A percentile compares a stretch with the other conserved stretches of the same genome.
Evolutionary conservation across 2,888 invertebrate genomes (phyloP).

Genomic region (Idaea straminata): DNA sequence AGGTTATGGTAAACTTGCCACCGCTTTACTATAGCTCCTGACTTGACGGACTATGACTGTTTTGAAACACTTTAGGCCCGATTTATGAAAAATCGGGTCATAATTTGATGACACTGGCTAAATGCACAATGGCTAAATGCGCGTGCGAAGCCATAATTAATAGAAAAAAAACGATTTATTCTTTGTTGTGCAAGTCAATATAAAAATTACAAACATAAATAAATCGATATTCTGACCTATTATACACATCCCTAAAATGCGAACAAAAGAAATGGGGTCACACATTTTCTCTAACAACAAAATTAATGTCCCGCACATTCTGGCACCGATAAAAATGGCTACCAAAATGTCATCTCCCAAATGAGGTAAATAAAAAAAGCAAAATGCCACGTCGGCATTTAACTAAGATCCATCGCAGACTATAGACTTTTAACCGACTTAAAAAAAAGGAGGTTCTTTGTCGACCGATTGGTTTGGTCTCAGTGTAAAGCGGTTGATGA

Average conservation of each 20-base stretch:
- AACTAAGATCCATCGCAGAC: slow-evolving; percentile 19
- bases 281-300: slow-evolving; percentile 50
- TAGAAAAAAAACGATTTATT: too few relatives aligned
- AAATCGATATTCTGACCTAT: not conserved
- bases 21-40: too few relatives aligned
- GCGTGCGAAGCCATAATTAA: too few relatives aligned
- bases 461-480: not conserved
- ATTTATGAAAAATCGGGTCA: too few relatives aligned
- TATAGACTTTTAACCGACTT: not conserved
- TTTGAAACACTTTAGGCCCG: too few relatives aligned
- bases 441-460: too few relatives aligned
- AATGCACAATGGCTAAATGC: too few relatives aligned
- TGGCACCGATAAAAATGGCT: slow-evolving; percentile 64
- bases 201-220: slow-evolving; percentile 19
- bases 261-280: slow-evolving; percentile 45
- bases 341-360: slow-evolving; percentile 74
- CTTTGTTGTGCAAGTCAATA: too few relatives aligned
- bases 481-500: too few relatives aligned
- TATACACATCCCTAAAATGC: slow-evolving; percentile 11
- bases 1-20: too few relatives aligned
- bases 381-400: slow-evolving; percentile 62
- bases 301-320: slow-evolving; percentile 76
- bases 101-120: too few relatives aligned
- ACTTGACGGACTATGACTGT: too few relatives aligned
- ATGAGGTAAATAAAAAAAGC: slow-evolving; percentile 76